Base-by-base conservation (phyloP, 2,888 invertebrate genomes). In the Amitus sp. region DNA sequence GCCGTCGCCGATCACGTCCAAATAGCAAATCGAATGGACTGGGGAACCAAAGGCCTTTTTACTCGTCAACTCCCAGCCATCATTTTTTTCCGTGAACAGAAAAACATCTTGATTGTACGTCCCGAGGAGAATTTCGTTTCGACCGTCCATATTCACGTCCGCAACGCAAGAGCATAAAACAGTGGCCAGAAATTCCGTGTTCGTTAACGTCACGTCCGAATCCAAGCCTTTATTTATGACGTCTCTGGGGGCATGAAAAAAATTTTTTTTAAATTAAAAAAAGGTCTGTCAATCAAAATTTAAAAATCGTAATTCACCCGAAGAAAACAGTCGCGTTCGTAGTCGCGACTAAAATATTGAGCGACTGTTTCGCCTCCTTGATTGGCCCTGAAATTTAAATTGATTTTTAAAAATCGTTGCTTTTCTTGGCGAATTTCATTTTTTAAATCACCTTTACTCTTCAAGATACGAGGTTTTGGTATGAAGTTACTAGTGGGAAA, bases 141-240 rank as follows among this genome's bases (percentile, higher is more conserved):
- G 78, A 1, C 89, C 89, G 80, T 91, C 90, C 84, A 90, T 87
- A 78, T 91, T 89, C 47, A 91, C 83, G 77, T 91, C 91, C 4
- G 87, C 87, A 9, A 88, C 83, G 72, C 86, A 86, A 27, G 86
- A 85, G 68, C 88, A 87, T n/a, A 88, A 80, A 30, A 87, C 84
- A 59, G 86, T 84, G 73, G 88, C 89, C 5, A 66, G 57, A 34
- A 82, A 78, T 66, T 88, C 86, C 68, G 86, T 87, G 37, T 83
- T 79, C 27, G 80, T 78, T 37, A 87, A 75, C 15, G 80, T 80
- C 9, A 78, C 71, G 60, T 83, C 84, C 33, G 82, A 79, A 40
- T 79, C 80, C 63, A 87, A 77, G 13, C 85, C 85, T 67, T 83
- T 77, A 62, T 80, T 79, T 45, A 85, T 68, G 57, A 87, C 76